phyloP scores from a whole-genome alignment of 2,113 vertebrate species.

The Spea bombifrons region DNA sequence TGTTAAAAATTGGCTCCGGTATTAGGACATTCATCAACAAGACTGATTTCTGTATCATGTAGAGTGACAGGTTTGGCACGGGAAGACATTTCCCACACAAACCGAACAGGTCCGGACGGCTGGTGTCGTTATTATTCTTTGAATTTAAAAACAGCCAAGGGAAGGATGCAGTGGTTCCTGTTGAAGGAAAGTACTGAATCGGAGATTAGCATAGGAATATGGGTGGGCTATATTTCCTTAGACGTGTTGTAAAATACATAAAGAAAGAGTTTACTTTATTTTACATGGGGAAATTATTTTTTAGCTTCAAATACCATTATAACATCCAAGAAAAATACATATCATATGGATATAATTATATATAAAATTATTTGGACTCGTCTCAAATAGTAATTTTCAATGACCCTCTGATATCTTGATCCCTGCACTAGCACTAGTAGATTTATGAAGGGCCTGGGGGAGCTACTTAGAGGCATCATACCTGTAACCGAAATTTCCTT shows the following conservation, averaged over 20 bases:
- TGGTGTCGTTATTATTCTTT: slow-evolving; percentile 26
- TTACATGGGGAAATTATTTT: neutral
- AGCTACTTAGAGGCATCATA: neutral
- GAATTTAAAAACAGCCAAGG: slow-evolving; percentile 44
- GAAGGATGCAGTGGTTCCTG: slow-evolving; percentile 40
- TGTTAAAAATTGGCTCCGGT: slow-evolving; percentile 55
- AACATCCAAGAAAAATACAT: neutral
- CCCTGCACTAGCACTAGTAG: neutral
- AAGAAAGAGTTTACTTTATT: neutral
- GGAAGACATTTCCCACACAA: slow-evolving; percentile 47
- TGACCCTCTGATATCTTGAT: neutral
- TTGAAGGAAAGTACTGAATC: slow-evolving; percentile 39
- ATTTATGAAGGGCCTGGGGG: neutral
- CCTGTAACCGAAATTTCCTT: neutral
- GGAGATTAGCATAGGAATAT: slow-evolving; percentile 27
- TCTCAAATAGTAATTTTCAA: neutral
- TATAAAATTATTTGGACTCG: neutral
- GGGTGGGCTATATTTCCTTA: slow-evolving; percentile 22
- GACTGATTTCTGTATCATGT: slow-evolving; percentile 47
- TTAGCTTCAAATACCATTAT: neutral
- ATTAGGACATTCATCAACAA: slow-evolving; percentile 53
- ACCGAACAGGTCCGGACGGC: slow-evolving; percentile 46
- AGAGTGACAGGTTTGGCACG: slow-evolving; percentile 49
- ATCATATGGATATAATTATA: neutral
- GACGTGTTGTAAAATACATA: neutral